These are phyloP conservation scores for Sphaerophoria rueppellii DNA, from an alignment of 2,888 invertebrate species.

Conservation along the genomic window DNA sequence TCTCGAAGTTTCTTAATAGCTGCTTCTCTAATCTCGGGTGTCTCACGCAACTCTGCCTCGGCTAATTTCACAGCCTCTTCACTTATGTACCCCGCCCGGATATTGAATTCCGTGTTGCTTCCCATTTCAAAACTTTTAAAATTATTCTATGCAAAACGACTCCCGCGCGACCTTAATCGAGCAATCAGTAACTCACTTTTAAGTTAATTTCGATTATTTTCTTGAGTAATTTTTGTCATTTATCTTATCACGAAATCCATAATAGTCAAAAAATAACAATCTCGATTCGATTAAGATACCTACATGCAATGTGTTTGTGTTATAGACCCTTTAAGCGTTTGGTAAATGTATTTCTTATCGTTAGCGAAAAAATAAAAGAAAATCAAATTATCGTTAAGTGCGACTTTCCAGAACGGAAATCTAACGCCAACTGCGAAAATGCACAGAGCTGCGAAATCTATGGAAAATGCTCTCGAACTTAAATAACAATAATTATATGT, in stretches of 20 bases:
- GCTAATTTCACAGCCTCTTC: constrained; percentile 85
- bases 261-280: background rate
- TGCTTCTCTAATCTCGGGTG: constrained; percentile 86
- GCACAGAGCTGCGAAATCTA: background rate
- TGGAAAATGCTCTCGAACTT: constrained; percentile 5
- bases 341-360: constrained; percentile 1
- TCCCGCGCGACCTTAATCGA: background rate
- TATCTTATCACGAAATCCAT: constrained; percentile 23
- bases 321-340: background rate
- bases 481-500: background rate
- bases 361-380: background rate
- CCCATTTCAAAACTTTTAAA: constrained; percentile 76
- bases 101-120: constrained; percentile 82
- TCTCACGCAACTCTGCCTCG: constrained; percentile 87
- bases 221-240: background rate
- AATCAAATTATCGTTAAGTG: background rate
- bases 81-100: constrained; percentile 85
- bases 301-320: background rate
- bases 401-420: background rate
- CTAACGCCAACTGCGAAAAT: background rate
- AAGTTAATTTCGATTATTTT: background rate
- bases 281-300: constrained; percentile 12
- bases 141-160: background rate
- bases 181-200: constrained; percentile 11
- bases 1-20: constrained; percentile 85